These are phyloP conservation scores for Catostylus mosaicus DNA, from an alignment of 30 jellyfish, hydroid and myxozoan species.

Conservation along the genomic window DNA sequence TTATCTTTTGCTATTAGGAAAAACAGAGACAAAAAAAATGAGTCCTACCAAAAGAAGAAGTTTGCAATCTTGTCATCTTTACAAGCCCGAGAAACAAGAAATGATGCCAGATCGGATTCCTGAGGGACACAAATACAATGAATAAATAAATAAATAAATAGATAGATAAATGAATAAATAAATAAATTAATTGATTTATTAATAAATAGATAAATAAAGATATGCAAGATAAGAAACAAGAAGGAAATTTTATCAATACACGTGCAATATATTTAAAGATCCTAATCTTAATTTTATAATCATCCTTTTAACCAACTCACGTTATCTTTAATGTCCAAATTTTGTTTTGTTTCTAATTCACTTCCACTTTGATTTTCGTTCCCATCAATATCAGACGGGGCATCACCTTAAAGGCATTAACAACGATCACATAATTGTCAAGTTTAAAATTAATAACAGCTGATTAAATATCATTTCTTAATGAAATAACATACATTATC, in stretches of 20 bases:
- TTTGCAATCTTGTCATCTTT: conserved; percentile 93
- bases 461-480: no score
- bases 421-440: conserved; percentile 7
- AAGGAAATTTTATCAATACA: no score
- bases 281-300: no score
- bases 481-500: no score
- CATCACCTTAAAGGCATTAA: conserved; percentile 18
- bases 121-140: background rate
- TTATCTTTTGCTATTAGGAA: no score
- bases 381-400: background rate
- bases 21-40: background rate
- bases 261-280: no score
- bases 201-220: no score
- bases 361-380: background rate
- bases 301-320: no score
- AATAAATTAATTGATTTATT: background rate
- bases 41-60: conserved; percentile 90
- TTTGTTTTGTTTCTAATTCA: background rate
- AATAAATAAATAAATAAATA: background rate
- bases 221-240: no score
- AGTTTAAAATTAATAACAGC: no score
- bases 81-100: conserved; percentile 93
- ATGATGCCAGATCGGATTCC: conserved; percentile 97
- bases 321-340: conserved; percentile 7
- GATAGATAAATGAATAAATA: background rate